phyloP scores from a whole-genome alignment of 30 jellyfish, hydroid and myxozoan genomes.

The Phacellophora camtschatica region DNA sequence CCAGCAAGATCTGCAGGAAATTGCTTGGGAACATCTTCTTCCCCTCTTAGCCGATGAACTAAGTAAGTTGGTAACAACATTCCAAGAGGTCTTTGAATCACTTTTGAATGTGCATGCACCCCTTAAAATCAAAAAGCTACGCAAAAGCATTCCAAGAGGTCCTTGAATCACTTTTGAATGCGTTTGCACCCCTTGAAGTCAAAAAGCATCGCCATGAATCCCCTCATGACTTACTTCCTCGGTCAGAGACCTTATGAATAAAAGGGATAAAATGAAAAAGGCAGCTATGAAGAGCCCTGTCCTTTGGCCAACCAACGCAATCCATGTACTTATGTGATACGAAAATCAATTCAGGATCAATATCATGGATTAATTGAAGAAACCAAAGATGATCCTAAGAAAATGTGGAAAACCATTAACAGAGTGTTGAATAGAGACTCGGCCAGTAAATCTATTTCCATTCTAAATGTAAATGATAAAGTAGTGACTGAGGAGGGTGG shows the following conservation, averaged over 20 bases:
- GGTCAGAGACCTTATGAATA: neutral
- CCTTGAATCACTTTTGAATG: too few species aligned
- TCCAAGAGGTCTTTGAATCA: neutral
- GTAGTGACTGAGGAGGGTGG: neutral
- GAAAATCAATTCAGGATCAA: too few species aligned
- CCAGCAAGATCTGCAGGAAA: conserved; percentile 1
- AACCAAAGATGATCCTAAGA: too few species aligned
- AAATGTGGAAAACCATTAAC: too few species aligned
- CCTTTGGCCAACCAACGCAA: too few species aligned
- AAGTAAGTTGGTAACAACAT: neutral
- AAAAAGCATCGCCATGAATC: neutral
- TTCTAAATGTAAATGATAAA: neutral
- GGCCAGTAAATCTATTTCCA: neutral
- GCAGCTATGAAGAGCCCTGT: neutral
- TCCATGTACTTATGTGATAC: too few species aligned
- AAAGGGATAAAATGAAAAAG: neutral
- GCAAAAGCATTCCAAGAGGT: too few species aligned
- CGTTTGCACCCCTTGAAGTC: too few species aligned
- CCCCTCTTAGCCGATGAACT: neutral
- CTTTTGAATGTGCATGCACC: neutral
- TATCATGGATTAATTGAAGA: too few species aligned
- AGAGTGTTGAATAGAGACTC: neutral
- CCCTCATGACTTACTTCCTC: conserved; percentile 12
- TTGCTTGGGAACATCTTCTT: conserved; percentile 10
- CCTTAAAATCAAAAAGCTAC: too few species aligned